Evolutionary conservation across 1,140 invertebrate species (phyloP), one percentile per base, ranked within the genome.

Genomic region (Pogonognathellus flavescens): DNA sequence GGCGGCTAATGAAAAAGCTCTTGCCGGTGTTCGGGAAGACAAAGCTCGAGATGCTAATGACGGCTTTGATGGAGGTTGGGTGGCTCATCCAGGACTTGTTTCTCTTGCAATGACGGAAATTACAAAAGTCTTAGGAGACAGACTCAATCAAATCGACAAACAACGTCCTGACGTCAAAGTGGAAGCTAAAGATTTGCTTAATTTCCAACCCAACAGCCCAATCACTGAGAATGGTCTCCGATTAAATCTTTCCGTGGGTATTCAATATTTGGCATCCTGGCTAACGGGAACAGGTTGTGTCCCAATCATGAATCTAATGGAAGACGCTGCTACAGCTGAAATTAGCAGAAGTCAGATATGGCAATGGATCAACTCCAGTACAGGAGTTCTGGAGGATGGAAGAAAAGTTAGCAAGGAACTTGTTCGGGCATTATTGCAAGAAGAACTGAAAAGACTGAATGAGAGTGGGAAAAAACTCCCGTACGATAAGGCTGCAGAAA

Each of bases 251-350:
- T 91, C 92, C 2, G 92, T 95, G 9, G 91, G 92, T 0, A 92
- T 94, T 85, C 90, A 94, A 9, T 95, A 94, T 88, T 92, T 95
- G 50, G 94, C 93, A 84, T 91, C 93, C 83, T 95, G 94, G 94
- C 89, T 95, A 50, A 91, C 92, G 18, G 94, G 94, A 9, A 91
- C 92, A 49, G 94, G 94, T 9, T 88, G 87, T 59, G 84, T 88
- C 93, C 86, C 92, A 92, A 84, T 93, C 93, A 31, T 91, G 92
- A 76, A 93, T 94, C 82, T 88, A 10, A 88, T 88, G 87, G 94
- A 95, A 89, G 94, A 95, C 90, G 94, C 94, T 0, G 94, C 94
- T 10, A 95, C 94, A 0, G 94, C 94, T 5, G 94, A 95, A 90
- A 95, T 95, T 88, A 94, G 93, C 8, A 91, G 94, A 81, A 93